Percentiles rank a stretch among this genome's conserved stretches.
phyloP scores from a whole-genome alignment of 2,797 vertebrate species.

The Chromobotia macracanthus region DNA sequence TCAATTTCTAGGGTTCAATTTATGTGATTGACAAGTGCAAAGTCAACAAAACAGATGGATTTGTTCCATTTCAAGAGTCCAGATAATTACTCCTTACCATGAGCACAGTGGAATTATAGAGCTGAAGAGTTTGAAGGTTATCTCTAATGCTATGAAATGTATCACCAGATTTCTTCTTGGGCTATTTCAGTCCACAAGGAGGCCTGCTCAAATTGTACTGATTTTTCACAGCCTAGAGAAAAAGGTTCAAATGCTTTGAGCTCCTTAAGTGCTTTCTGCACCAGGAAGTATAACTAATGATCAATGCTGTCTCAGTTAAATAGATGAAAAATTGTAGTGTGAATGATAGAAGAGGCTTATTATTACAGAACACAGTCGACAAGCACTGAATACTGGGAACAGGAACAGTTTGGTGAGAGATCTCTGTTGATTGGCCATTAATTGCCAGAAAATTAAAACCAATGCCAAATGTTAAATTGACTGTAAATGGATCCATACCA shows the following conservation, averaged over 20 bases:
- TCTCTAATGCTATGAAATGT: neutral
- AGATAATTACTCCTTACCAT: conserved; percentile 39
- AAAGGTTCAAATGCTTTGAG: neutral
- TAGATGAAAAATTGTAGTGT: neutral
- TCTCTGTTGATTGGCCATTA: neutral
- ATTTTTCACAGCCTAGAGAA: neutral
- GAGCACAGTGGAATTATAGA: conserved; percentile 9
- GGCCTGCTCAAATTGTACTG: neutral
- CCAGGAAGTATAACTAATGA: neutral
- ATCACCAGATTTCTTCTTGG: conserved; percentile 19
- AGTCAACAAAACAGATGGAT: conserved; percentile 34
- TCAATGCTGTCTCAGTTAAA: neutral
- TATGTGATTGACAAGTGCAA: conserved; percentile 6
- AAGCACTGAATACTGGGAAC: neutral
- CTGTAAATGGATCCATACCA: neutral
- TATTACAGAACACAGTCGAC: neutral
- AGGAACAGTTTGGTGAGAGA: neutral
- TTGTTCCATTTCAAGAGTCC: conserved; percentile 39
- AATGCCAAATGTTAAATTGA: neutral
- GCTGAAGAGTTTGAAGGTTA: conserved; percentile 26
- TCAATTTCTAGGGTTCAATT: conserved; percentile 29
- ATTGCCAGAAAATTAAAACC: neutral
- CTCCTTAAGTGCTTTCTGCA: neutral
- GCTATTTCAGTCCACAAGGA: neutral
- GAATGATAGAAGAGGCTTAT: neutral